phyloP scores from a whole-genome alignment of 2,888 invertebrate genomes.

The Lordiphosa fenestrarum region DNA sequence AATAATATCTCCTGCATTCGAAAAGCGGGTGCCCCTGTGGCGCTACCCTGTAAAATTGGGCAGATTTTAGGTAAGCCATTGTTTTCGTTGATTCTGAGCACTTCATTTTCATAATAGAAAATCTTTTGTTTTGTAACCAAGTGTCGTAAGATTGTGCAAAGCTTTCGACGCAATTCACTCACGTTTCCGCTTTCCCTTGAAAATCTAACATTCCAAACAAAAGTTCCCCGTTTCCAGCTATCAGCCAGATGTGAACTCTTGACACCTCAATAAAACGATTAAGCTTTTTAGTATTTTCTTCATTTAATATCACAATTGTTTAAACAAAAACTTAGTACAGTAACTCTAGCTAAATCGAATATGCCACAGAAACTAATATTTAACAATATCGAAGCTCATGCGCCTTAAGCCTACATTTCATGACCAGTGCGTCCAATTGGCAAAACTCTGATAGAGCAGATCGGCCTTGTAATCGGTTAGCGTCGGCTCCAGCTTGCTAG shows the following conservation, averaged over 20 bases:
- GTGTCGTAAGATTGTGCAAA: constrained; percentile 1
- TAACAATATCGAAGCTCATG: constrained; percentile 19
- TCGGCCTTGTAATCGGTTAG: constrained; percentile 87
- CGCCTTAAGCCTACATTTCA: constrained; percentile 8
- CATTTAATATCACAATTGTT: constrained; percentile 39
- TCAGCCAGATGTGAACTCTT: constrained; percentile 14
- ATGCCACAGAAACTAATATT: constrained; percentile 29
- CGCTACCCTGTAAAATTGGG: too few species aligned
- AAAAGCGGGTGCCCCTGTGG: too few species aligned
- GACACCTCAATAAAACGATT: constrained; percentile 14
- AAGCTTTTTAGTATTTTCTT: constrained; percentile 18
- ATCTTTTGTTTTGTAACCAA: too few species aligned
- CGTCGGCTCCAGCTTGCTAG: constrained; percentile 84
- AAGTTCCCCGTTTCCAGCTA: constrained; percentile 20
- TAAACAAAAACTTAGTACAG: constrained; percentile 15
- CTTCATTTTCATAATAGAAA: too few species aligned
- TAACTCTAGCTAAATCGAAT: constrained; percentile 29
- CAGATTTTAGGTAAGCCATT: too few species aligned
- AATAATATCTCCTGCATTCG: too few species aligned
- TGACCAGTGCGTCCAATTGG: constrained; percentile 85
- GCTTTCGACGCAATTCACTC: constrained; percentile 9
- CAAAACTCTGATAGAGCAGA: constrained; percentile 84
- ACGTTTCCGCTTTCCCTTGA: constrained; percentile 16
- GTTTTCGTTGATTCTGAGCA: too few species aligned
- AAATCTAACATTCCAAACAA: constrained; percentile 1